These are phyloP conservation scores for Tipula helvola DNA, from an alignment of 2,888 invertebrate species.

Conservation along the genomic window DNA sequence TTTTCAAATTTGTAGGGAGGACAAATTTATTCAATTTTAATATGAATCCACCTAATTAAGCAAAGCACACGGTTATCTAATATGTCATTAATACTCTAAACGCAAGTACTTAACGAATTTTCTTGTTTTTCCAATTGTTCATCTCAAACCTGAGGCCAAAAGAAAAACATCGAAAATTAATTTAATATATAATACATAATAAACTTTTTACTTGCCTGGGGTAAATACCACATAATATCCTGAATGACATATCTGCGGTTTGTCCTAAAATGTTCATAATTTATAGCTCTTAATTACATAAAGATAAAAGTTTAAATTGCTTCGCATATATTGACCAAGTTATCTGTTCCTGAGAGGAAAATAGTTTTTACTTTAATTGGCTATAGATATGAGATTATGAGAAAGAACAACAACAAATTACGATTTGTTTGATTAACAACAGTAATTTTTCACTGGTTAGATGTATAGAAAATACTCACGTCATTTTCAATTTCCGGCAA, in stretches of 20 bases:
- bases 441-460: not conserved
- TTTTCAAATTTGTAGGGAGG: not conserved
- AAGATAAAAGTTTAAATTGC: not conserved
- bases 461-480: not conserved
- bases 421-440: not conserved
- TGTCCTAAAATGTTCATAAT: not conserved
- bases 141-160: not conserved
- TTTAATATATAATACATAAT: not conserved
- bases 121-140: not conserved
- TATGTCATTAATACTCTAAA: too few species aligned
- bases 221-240: not conserved
- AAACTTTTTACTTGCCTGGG: not conserved
- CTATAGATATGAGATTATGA: not conserved
- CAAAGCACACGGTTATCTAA: too few species aligned
- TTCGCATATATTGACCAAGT: not conserved
- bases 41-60: not conserved
- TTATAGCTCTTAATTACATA: not conserved
- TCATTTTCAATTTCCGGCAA: not conserved
- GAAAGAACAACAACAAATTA: not conserved
- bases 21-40: not conserved
- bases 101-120: not conserved
- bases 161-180: not conserved
- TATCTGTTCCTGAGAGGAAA: not conserved
- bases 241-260: not conserved
- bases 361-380: not conserved